phyloP scores from a whole-genome alignment of 1,140 invertebrate species.

The Pectinophora gossypiella region DNA sequence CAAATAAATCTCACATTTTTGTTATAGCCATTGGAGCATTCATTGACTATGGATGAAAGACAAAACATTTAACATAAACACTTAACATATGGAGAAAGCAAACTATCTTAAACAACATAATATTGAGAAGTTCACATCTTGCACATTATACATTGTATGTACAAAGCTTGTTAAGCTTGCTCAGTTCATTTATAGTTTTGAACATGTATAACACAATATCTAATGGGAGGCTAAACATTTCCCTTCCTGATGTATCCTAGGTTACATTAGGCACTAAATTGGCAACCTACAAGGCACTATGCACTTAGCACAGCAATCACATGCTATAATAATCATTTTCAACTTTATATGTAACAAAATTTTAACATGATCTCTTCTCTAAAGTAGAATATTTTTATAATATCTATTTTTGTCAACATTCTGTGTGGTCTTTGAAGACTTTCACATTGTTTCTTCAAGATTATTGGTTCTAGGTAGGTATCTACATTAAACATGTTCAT shows the following conservation, averaged over 20 bases:
- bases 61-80: background rate
- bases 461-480: background rate
- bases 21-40: background rate
- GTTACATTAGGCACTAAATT: constrained; percentile 76
- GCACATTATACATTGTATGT: constrained; percentile 11
- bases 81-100: background rate
- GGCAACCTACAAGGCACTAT: constrained; percentile 77
- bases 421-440: background rate
- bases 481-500: constrained; percentile 4
- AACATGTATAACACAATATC: background rate
- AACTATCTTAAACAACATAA: background rate
- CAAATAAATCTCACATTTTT: background rate
- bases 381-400: background rate
- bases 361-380: constrained; percentile 22
- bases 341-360: constrained; percentile 28
- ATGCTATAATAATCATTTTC: constrained; percentile 47
- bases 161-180: constrained; percentile 15
- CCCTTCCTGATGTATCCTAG: constrained; percentile 60
- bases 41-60: background rate
- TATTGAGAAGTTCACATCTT: background rate
- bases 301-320: constrained; percentile 71
- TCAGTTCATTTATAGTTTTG: constrained; percentile 16
- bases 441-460: background rate
- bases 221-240: constrained; percentile 16
- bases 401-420: background rate